phyloP scores from a whole-genome alignment of 2,113 vertebrate species.

The Prinia subflava region DNA sequence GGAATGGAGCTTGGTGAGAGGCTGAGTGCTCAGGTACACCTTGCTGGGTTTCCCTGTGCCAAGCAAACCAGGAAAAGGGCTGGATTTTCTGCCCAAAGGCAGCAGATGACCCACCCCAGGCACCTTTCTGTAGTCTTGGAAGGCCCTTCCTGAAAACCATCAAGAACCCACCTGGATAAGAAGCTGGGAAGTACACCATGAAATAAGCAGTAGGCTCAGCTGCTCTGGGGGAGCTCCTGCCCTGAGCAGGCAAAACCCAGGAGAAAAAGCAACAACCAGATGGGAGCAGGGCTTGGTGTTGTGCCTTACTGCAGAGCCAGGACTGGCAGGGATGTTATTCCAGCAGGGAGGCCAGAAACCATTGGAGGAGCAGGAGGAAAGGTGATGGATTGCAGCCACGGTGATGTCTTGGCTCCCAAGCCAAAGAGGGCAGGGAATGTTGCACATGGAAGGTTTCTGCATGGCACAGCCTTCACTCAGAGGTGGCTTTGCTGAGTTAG shows the following conservation, averaged over 20 bases:
- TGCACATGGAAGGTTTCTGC: neutral
- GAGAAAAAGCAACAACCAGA: neutral
- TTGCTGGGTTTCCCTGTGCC: accelerated
- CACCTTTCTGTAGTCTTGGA: neutral
- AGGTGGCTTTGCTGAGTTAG: neutral
- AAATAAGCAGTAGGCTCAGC: neutral
- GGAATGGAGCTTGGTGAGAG: neutral
- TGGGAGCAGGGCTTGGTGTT: neutral
- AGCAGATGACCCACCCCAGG: neutral
- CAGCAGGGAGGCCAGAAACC: neutral
- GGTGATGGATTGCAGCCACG: neutral
- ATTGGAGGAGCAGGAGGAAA: neutral
- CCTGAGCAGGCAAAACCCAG: neutral
- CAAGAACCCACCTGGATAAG: neutral
- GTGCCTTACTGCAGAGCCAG: neutral
- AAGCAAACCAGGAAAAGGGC: neutral
- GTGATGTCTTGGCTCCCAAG: neutral
- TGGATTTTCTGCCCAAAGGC: neutral
- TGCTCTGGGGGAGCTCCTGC: accelerated
- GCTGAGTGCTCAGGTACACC: neutral
- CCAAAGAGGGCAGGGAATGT: neutral
- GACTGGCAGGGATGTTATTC: accelerated
- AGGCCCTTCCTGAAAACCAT: neutral
- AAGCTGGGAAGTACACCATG: neutral
- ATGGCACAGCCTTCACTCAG: neutral